A percentile compares a stretch with the other conserved stretches of the same genome.
phyloP scores from a whole-genome alignment of 2,797 vertebrate genomes.

The Epinephelus awoara region DNA sequence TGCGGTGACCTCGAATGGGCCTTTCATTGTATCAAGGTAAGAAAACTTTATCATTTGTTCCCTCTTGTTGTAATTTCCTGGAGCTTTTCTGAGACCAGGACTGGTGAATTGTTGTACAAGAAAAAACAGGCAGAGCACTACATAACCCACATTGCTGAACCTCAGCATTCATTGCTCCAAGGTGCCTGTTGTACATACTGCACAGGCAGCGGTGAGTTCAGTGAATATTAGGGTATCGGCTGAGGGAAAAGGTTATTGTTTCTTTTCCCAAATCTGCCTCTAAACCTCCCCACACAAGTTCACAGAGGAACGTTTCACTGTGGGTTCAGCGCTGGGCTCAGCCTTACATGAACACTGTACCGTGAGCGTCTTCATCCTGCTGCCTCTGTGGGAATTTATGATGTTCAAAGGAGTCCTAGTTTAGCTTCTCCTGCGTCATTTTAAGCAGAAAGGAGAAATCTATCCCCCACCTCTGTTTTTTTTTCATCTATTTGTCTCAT shows the following conservation, averaged over 20 bases:
- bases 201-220: constrained; percentile 1
- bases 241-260: constrained; percentile 27
- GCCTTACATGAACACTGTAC: constrained; percentile 56
- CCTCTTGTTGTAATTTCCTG: constrained; percentile 2
- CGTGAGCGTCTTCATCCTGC: constrained; percentile 62
- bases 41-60: constrained; percentile 53
- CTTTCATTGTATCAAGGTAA: constrained; percentile 77
- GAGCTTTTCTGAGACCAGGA: constrained; percentile 8
- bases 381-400: constrained; percentile 63
- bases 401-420: constrained; percentile 72
- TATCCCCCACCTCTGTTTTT: constrained; percentile 3
- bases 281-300: constrained; percentile 49
- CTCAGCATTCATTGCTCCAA: constrained; percentile 6
- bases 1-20: constrained; percentile 42
- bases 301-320: constrained; percentile 55
- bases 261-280: constrained; percentile 45
- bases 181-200: constrained; percentile 16
- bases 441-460: constrained; percentile 41
- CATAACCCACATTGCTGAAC: constrained; percentile 7
- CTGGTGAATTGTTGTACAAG: neutral
- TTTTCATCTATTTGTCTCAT: constrained; percentile 24
- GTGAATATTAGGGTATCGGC: constrained; percentile 12
- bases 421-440: constrained; percentile 52
- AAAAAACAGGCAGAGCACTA: neutral
- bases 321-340: constrained; percentile 49